A percentile compares a stretch with the other conserved stretches of the same genome.
These are phyloP conservation scores for Psococerastis gibbosa DNA, from an alignment of 2,888 invertebrate species.

Conservation along the genomic window DNA sequence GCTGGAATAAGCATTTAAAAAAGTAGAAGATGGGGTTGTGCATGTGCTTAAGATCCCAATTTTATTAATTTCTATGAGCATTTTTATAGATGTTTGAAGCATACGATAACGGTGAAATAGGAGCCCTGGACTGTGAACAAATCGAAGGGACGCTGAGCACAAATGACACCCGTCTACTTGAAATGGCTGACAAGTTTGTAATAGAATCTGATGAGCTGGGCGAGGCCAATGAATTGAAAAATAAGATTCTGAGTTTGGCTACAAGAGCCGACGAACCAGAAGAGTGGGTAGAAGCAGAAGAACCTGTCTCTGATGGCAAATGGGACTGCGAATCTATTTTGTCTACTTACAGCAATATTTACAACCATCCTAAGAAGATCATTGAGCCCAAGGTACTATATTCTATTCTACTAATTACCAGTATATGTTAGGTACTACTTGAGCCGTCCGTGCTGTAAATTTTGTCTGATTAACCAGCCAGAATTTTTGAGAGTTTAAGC, in stretches of 20 bases:
- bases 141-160: conserved; percentile 61
- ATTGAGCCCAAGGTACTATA: conserved; percentile 30
- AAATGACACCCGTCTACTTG: conserved; percentile 46
- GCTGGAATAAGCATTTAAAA: too few relatives aligned
- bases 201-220: conserved; percentile 34
- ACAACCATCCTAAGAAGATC: conserved; percentile 82
- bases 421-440: too few relatives aligned
- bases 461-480: too few relatives aligned
- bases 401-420: too few relatives aligned
- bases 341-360: conserved; percentile 75
- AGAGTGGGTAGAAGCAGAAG: conserved; percentile 33
- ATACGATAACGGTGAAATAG: conserved; percentile 79
- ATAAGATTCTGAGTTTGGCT: conserved; percentile 18
- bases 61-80: too few relatives aligned
- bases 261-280: conserved; percentile 34
- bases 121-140: conserved; percentile 76
- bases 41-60: too few relatives aligned
- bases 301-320: conserved; percentile 21
- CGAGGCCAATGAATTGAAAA: conserved; percentile 20
- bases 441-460: too few relatives aligned
- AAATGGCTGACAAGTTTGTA: conserved; percentile 51
- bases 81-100: conserved; percentile 52
- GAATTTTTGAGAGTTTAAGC: too few relatives aligned
- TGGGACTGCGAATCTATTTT: conserved; percentile 80
- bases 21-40: too few relatives aligned